Conservation (phyloP, 2,888 invertebrate species). For the Heteromurus nitidus region DNA sequence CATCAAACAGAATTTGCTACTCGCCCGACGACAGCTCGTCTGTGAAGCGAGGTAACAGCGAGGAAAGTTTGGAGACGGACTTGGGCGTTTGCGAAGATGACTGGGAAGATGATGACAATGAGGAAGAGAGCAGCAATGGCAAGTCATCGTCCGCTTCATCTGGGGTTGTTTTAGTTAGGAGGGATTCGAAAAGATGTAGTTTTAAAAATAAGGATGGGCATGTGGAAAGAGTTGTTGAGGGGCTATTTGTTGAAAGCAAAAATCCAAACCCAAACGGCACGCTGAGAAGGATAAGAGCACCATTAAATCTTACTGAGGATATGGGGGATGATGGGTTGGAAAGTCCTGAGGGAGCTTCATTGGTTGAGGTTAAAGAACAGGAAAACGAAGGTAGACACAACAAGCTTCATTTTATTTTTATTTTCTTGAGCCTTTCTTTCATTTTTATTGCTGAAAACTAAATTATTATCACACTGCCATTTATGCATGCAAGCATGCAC, state of each 20-base stretch:
- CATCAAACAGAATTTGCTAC: constrained; percentile 38
- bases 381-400: constrained; percentile 35
- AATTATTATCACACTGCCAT: neutral
- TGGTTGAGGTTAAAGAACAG: constrained; percentile 53
- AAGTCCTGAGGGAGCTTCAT: constrained; percentile 50
- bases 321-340: constrained; percentile 65
- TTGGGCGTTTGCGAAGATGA: constrained; percentile 71
- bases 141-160: constrained; percentile 50
- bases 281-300: constrained; percentile 70
- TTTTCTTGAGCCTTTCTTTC: constrained; percentile 16
- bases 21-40: constrained; percentile 47
- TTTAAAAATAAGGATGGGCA: constrained; percentile 68
- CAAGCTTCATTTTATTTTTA: constrained; percentile 8
- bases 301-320: constrained; percentile 68
- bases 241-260: constrained; percentile 74
- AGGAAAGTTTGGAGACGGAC: constrained; percentile 71
- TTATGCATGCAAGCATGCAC: neutral
- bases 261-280: constrained; percentile 71
- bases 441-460: constrained; percentile 4
- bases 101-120: constrained; percentile 70
- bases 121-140: constrained; percentile 31
- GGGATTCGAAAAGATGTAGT: constrained; percentile 72
- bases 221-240: constrained; percentile 73
- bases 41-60: constrained; percentile 55
- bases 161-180: constrained; percentile 67